phyloP scores from a whole-genome alignment of 2,113 vertebrate species.

The Malurus cyaneus region DNA sequence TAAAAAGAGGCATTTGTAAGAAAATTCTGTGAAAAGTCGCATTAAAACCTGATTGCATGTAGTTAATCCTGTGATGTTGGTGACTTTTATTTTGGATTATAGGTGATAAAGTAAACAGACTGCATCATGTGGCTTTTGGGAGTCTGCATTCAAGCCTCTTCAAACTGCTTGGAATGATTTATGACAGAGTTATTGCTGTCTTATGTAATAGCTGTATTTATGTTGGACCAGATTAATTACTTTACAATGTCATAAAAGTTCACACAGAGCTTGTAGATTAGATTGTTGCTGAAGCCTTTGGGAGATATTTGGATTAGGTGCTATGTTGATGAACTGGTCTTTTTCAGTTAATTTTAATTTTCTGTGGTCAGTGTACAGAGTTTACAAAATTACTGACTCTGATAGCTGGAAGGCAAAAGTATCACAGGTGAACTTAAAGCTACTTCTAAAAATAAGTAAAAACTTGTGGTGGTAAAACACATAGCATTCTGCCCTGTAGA shows the following conservation, averaged over 20 bases:
- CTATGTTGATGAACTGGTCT: background rate
- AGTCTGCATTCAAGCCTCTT: background rate
- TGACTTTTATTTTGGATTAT: background rate
- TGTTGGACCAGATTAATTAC: background rate
- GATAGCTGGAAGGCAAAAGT: background rate
- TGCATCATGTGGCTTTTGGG: background rate
- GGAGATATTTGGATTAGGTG: background rate
- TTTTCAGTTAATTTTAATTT: background rate
- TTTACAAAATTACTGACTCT: background rate
- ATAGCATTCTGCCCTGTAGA: background rate
- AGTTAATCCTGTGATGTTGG: background rate
- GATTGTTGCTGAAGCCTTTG: background rate
- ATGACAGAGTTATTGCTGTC: background rate
- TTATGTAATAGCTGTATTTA: background rate
- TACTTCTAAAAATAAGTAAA: background rate
- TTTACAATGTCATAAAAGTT: background rate
- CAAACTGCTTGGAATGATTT: background rate
- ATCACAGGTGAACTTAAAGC: background rate
- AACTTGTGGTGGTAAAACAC: background rate
- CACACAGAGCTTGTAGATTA: background rate
- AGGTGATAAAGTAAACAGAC: background rate
- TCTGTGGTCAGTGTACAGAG: background rate
- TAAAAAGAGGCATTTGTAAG: background rate
- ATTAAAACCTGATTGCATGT: fast-evolving
- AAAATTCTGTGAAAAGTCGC: background rate